These are phyloP conservation scores for Mystacides longicornis DNA, from an alignment of 2,888 invertebrate species.

Conservation along the genomic window DNA sequence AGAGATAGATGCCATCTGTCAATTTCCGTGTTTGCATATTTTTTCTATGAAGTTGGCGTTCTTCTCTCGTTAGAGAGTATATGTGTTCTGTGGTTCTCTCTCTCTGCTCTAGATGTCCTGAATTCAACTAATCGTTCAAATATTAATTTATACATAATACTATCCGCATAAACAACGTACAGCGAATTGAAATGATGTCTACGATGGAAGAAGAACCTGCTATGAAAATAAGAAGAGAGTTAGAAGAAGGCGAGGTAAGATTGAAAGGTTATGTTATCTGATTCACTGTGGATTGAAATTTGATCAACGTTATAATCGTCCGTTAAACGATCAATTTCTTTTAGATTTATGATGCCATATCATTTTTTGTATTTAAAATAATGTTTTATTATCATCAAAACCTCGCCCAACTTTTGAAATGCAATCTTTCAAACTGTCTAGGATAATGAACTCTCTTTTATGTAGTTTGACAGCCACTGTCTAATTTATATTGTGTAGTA, in stretches of 20 bases:
- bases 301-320: no score
- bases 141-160: not conserved
- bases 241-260: slow-evolving; percentile 62
- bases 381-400: no score
- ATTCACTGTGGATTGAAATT: no score
- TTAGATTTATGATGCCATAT: no score
- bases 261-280: slow-evolving; percentile 19
- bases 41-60: not conserved
- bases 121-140: not conserved
- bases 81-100: not conserved
- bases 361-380: not conserved
- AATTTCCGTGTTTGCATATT: not conserved
- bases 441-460: slow-evolving; percentile 1
- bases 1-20: not conserved
- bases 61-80: not conserved
- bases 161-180: not conserved
- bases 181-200: slow-evolving; percentile 36
- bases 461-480: not conserved
- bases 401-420: no score
- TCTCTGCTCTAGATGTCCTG: not conserved
- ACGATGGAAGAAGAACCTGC: slow-evolving; percentile 55
- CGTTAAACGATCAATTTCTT: no score
- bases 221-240: slow-evolving; percentile 51
- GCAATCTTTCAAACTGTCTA: not conserved
- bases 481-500: no score